A percentile compares a stretch with the other conserved stretches of the same genome.
Evolutionary conservation across 2,797 vertebrate species (phyloP).

Genomic region (Danio tinwini): DNA sequence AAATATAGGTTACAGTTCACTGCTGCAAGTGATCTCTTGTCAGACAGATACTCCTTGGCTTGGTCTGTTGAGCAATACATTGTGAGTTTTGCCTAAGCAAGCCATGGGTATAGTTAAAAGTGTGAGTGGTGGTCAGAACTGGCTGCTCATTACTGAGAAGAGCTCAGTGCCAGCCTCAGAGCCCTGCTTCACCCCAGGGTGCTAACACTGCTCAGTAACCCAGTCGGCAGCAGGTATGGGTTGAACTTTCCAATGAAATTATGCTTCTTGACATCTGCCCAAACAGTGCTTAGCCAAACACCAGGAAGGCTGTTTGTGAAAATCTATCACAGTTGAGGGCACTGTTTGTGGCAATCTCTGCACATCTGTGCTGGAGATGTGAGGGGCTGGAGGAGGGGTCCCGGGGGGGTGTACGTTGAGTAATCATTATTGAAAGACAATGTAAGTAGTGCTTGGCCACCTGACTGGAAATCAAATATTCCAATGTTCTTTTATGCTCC

Average conservation of each 20-base stretch:
- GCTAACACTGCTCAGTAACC: conserved; percentile 49
- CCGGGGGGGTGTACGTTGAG: conserved; percentile 40
- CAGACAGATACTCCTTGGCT: conserved; percentile 34
- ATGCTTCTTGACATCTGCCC: conserved; percentile 64
- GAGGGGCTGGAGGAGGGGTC: conserved; percentile 32
- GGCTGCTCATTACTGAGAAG: conserved; percentile 50
- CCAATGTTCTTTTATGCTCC: conserved; percentile 72
- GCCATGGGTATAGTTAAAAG: conserved; percentile 40
- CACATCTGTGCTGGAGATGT: conserved; percentile 55
- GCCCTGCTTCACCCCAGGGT: conserved; percentile 40
- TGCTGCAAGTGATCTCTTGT: conserved; percentile 32
- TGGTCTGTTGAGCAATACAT: conserved; percentile 22
- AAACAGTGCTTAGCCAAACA: conserved; percentile 66
- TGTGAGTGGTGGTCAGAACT: conserved; percentile 39
- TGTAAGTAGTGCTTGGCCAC: conserved; percentile 71
- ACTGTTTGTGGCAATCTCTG: conserved; percentile 55
- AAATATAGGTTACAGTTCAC: conserved; percentile 28
- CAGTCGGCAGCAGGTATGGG: conserved; percentile 46
- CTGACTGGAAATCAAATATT: conserved; percentile 76
- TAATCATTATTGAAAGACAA: conserved; percentile 67
- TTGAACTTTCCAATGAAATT: conserved; percentile 61
- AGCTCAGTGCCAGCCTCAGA: conserved; percentile 29
- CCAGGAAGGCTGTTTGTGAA: conserved; percentile 63
- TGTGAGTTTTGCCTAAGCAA: conserved; percentile 34
- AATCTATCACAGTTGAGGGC: conserved; percentile 57